Conservation (phyloP, 37 sponge, comb jelly and placozoan genomes). For the Theonella swinhoei region DNA sequence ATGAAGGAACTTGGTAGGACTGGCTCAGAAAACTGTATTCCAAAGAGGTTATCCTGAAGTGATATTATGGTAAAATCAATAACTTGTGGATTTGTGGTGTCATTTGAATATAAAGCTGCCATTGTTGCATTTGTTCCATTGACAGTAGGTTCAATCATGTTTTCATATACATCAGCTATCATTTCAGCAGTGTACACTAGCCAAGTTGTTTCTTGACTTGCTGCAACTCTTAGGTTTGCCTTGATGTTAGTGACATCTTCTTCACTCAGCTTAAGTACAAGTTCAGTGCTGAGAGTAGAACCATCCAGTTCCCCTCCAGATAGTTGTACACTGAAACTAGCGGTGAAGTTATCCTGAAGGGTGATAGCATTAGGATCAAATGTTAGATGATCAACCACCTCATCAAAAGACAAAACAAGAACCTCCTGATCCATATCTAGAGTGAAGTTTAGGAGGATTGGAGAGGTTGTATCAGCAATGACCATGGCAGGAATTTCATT, state of each 20-base stretch:
- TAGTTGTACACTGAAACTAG: conserved; percentile 26
- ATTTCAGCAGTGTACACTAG: conserved; percentile 49
- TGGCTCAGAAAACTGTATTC: conserved; percentile 79
- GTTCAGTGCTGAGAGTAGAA: conserved; percentile 18
- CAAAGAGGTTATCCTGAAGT: conserved; percentile 58
- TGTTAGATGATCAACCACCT: conserved; percentile 62
- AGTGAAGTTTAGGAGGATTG: conserved; percentile 53
- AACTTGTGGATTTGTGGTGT: conserved; percentile 61
- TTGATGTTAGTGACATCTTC: conserved; percentile 69
- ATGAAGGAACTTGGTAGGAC: conserved; percentile 43
- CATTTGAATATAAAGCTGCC: conserved; percentile 47
- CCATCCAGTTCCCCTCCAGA: conserved; percentile 24
- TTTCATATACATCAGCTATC: conserved; percentile 60
- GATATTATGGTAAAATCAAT: conserved; percentile 60
- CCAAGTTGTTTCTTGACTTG: conserved; percentile 63
- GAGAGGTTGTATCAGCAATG: conserved; percentile 62
- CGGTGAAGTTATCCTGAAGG: conserved; percentile 40
- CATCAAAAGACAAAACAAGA: conserved; percentile 73
- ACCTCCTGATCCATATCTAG: conserved; percentile 63
- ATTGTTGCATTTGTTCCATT: conserved; percentile 59
- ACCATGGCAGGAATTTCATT: conserved; percentile 11
- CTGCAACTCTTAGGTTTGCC: conserved; percentile 72
- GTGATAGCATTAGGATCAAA: conserved; percentile 45
- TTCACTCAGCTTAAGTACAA: conserved; percentile 35
- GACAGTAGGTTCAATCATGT: conserved; percentile 23